Evolutionary conservation across 2,888 invertebrate species (phyloP).

Genomic region (Augiades crinisus): DNA sequence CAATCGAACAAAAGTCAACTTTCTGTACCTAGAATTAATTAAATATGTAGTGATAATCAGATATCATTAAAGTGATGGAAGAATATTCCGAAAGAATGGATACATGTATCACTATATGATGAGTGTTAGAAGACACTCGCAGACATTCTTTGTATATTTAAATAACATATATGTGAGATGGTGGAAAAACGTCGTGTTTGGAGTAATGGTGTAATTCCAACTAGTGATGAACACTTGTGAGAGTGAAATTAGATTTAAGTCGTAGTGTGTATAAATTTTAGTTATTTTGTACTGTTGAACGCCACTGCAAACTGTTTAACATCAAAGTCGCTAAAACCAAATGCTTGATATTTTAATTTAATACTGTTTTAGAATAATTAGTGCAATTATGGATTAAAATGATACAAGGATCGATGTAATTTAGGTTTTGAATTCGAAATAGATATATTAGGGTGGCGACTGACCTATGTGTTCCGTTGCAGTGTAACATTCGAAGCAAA

Average conservation of each 20-base stretch:
- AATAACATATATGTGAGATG: neutral
- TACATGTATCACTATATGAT: too few relatives aligned
- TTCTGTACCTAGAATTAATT: too few relatives aligned
- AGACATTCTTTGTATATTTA: neutral
- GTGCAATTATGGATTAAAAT: conserved; percentile 1
- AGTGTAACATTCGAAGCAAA: too few relatives aligned
- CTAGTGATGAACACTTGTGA: conserved; percentile 18
- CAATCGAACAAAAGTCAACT: too few relatives aligned
- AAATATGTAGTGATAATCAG: too few relatives aligned
- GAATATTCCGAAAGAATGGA: too few relatives aligned
- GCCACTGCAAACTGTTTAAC: neutral
- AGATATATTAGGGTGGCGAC: too few relatives aligned
- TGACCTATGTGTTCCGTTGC: too few relatives aligned
- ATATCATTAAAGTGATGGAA: too few relatives aligned
- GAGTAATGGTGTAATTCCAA: conserved; percentile 1
- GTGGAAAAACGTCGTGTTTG: neutral
- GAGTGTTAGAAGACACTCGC: too few relatives aligned
- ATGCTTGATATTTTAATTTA: conserved; percentile 2
- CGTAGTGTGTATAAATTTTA: conserved; percentile 19
- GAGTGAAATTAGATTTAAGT: conserved; percentile 21
- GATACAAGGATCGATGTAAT: neutral
- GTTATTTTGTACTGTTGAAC: conserved; percentile 11
- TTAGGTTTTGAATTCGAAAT: neutral
- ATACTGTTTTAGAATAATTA: neutral
- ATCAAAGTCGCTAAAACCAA: neutral